A percentile compares a stretch with the other conserved stretches of the same genome.
Conservation (phyloP, 2,797 vertebrate genomes). For the Anolis apletophallus region DNA sequence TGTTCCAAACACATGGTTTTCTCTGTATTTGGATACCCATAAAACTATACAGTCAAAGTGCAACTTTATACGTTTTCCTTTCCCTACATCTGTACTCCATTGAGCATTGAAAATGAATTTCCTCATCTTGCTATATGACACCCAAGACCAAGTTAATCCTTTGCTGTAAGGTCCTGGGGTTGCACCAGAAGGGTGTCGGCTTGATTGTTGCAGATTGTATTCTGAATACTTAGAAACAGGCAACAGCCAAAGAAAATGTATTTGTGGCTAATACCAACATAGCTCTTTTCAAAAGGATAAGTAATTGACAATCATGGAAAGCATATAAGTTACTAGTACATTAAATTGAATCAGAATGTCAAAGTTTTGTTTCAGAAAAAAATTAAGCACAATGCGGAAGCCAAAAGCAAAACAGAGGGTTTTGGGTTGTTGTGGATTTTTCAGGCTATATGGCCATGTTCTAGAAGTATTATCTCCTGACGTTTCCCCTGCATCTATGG, state of each 20-base stretch:
- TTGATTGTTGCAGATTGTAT: background rate
- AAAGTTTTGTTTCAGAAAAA: background rate
- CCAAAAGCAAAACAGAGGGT: background rate
- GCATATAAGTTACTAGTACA: background rate
- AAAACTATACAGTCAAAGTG: slow-evolving; percentile 21
- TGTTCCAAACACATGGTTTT: slow-evolving; percentile 38
- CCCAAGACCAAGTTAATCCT: slow-evolving; percentile 14
- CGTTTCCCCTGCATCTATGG: no score
- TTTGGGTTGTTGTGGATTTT: no score
- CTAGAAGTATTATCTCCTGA: no score
- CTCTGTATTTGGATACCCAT: slow-evolving; percentile 38
- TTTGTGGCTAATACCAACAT: background rate
- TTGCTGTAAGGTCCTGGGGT: slow-evolving; percentile 2
- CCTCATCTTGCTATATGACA: slow-evolving; percentile 36
- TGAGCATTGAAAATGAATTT: slow-evolving; percentile 46
- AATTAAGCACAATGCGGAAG: background rate
- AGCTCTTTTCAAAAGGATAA: background rate
- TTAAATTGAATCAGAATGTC: background rate
- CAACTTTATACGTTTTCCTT: slow-evolving; percentile 30
- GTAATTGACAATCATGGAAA: background rate
- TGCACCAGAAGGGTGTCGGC: background rate
- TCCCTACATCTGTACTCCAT: slow-evolving; percentile 37
- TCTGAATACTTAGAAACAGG: background rate
- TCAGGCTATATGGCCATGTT: no score
- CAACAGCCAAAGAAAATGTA: background rate